Evolutionary conservation across 1,140 invertebrate species (phyloP).

Genomic region (Cephus cinctus): DNA sequence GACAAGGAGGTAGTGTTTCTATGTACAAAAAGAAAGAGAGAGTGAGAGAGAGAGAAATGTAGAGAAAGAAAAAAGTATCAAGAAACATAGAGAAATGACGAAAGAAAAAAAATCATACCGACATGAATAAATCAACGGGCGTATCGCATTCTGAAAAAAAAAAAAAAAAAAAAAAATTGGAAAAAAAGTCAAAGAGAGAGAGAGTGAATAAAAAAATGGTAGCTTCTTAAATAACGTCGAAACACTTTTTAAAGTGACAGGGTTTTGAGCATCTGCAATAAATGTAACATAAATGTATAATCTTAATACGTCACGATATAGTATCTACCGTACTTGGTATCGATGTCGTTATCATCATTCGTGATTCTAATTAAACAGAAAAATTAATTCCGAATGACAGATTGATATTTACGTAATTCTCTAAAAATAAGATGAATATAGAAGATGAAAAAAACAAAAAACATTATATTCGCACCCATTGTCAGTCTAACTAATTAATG

Average conservation of each 20-base stretch:
- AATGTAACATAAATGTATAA: slow-evolving; percentile 52
- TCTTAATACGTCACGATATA: slow-evolving; percentile 37
- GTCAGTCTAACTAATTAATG: no score
- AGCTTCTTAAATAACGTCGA: no score
- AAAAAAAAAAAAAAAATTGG: neutral
- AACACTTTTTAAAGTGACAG: slow-evolving; percentile 36
- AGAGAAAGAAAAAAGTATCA: neutral
- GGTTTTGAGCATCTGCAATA: slow-evolving; percentile 45
- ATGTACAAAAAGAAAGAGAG: no score
- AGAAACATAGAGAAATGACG: slow-evolving; percentile 1
- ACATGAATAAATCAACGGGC: slow-evolving; percentile 1
- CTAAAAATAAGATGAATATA: no score
- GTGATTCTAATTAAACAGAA: neutral
- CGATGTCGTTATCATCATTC: neutral
- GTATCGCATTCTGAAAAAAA: neutral
- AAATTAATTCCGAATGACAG: no score
- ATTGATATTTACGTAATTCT: neutral
- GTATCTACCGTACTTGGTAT: neutral
- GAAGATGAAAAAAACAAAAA: no score
- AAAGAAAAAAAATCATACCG: slow-evolving; percentile 1
- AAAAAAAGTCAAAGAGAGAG: neutral
- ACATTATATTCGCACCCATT: no score
- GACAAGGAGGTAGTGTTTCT: no score
- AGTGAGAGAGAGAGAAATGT: neutral
- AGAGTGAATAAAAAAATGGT: neutral